phyloP scores from a whole-genome alignment of 1,140 invertebrate genomes.

The Sitobion miscanthi region DNA sequence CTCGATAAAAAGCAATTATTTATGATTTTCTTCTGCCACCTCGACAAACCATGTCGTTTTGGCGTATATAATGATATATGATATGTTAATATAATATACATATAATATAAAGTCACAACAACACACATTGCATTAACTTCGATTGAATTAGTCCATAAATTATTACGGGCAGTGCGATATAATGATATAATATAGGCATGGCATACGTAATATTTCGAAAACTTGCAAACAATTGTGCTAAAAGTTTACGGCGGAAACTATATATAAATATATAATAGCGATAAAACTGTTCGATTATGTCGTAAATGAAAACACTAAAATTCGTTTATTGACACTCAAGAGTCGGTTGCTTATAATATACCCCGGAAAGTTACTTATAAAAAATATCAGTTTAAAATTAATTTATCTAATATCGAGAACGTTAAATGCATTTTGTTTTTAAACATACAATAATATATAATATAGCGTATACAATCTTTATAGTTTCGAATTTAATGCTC shows the following conservation, averaged over 20 bases:
- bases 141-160: not conserved
- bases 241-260: not conserved
- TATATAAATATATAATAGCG: not conserved
- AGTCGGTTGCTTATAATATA: not conserved
- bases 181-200: not conserved
- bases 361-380: not conserved
- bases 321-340: not conserved
- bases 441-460: not conserved
- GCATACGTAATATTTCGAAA: not conserved
- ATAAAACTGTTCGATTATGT: not conserved
- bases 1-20: conserved; percentile 4
- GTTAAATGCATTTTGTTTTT: too few relatives aligned
- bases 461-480: not conserved
- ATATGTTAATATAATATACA: too few relatives aligned
- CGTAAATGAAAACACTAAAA: not conserved
- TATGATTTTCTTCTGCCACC: not conserved
- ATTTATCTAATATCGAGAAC: not conserved
- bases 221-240: not conserved
- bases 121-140: not conserved
- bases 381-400: not conserved
- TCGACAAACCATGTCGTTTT: not conserved
- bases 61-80: not conserved
- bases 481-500: not conserved
- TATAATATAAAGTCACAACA: not conserved
- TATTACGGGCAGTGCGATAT: not conserved